Evolutionary conservation across 2,113 vertebrate species (phyloP).

Genomic region (Chloroceryle aenea): DNA sequence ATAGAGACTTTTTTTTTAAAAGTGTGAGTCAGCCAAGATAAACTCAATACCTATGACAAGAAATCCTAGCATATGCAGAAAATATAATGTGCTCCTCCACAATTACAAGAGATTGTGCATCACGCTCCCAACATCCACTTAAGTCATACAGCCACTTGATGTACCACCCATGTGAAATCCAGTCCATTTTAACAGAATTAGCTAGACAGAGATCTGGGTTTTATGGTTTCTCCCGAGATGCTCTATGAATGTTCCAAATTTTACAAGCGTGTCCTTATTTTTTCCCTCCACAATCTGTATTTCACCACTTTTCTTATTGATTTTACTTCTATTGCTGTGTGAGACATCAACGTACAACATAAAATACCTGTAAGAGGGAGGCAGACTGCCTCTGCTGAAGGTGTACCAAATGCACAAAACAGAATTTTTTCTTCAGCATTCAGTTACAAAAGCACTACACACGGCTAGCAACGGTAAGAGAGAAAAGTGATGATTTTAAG

Average conservation of each 20-base stretch:
- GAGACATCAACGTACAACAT: not conserved
- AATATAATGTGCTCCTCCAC: not conserved
- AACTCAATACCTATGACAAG: not conserved
- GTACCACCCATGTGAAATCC: not conserved
- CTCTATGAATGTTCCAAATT: not conserved
- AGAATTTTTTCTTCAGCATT: not conserved
- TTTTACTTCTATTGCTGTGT: not conserved
- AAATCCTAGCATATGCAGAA: not conserved
- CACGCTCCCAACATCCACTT: not conserved
- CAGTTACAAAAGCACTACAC: not conserved
- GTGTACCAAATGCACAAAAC: not conserved
- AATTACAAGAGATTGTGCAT: not conserved
- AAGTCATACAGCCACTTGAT: not conserved
- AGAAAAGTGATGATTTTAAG: not conserved
- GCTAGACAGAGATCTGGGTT: not conserved
- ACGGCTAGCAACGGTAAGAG: not conserved
- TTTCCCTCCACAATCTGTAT: not conserved
- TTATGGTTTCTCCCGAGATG: not conserved
- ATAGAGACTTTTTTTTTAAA: too few relatives aligned
- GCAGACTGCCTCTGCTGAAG: not conserved
- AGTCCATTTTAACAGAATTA: not conserved
- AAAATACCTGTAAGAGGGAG: not conserved
- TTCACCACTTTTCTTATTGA: not conserved
- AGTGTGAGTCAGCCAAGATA: not conserved
- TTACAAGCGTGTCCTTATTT: not conserved